Evolutionary conservation across 2,113 vertebrate species (phyloP).

Genomic region (Tragelaphus strepsiceros): DNA sequence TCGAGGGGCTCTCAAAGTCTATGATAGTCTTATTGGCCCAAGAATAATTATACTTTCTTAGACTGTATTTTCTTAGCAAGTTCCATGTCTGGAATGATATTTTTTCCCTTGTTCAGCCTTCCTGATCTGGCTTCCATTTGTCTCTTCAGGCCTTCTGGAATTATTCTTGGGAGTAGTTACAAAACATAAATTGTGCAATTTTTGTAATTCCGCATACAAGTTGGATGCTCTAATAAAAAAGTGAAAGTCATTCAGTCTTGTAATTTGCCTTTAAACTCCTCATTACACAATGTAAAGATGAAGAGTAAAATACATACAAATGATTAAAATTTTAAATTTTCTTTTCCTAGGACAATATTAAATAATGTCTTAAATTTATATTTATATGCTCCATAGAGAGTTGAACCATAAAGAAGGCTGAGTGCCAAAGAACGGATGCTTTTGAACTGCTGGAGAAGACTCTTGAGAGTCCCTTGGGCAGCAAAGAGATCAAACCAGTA

Average conservation of each 20-base stretch:
- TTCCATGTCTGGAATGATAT: background rate
- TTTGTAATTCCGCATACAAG: background rate
- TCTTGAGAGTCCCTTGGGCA: too few species aligned
- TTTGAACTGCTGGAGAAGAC: too few species aligned
- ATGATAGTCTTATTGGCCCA: background rate
- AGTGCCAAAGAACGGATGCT: too few species aligned
- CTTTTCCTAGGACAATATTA: background rate
- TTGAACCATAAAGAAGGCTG: too few species aligned
- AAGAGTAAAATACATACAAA: background rate
- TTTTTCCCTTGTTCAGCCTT: background rate
- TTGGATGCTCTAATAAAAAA: background rate
- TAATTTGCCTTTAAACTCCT: too few species aligned
- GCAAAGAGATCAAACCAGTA: too few species aligned
- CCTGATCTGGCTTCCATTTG: background rate
- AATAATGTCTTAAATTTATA: background rate
- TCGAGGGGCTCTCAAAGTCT: background rate
- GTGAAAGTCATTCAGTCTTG: too few species aligned
- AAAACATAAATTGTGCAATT: background rate
- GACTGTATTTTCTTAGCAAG: background rate
- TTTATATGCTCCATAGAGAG: too few species aligned
- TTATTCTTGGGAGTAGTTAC: background rate
- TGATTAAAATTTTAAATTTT: background rate
- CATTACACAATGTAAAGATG: background rate
- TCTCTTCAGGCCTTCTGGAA: background rate
- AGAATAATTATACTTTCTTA: background rate